These are phyloP conservation scores for Drosophila crucigera DNA, from an alignment of 2,888 invertebrate genomes.

Conservation along the genomic window DNA sequence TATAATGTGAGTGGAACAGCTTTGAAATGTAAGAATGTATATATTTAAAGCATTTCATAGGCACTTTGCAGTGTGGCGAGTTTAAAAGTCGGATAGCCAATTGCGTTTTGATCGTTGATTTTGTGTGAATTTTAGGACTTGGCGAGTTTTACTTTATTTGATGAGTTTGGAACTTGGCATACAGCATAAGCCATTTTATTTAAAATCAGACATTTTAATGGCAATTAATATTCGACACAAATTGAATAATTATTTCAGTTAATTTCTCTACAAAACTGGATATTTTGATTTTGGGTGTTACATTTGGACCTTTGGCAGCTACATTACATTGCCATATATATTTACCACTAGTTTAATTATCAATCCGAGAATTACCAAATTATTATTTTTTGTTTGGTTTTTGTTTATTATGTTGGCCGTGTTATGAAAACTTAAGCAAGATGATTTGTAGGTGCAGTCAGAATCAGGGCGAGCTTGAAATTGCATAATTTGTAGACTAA, in stretches of 20 bases:
- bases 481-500: constrained; percentile 30
- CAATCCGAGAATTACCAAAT: constrained; percentile 16
- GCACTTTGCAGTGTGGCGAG: constrained; percentile 63
- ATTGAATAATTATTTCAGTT: constrained; percentile 14
- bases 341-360: constrained; percentile 21
- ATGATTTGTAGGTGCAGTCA: constrained; percentile 37
- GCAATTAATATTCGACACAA: constrained; percentile 1
- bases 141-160: constrained; percentile 14
- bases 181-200: constrained; percentile 4
- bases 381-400: neutral
- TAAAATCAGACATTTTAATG: neutral
- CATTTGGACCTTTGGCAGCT: constrained; percentile 60
- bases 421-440: constrained; percentile 8
- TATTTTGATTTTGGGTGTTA: constrained; percentile 50
- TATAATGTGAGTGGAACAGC: constrained; percentile 21
- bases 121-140: neutral
- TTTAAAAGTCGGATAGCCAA: constrained; percentile 21
- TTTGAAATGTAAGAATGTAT: constrained; percentile 8
- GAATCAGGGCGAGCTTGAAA: constrained; percentile 39
- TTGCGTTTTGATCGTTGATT: constrained; percentile 2
- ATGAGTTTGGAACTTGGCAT: neutral
- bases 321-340: constrained; percentile 31
- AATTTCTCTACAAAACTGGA: constrained; percentile 39
- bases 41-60: constrained; percentile 47
- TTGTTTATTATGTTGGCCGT: constrained; percentile 7